Conservation (phyloP, 2,113 vertebrate genomes). For the Synodontis membranacea region DNA sequence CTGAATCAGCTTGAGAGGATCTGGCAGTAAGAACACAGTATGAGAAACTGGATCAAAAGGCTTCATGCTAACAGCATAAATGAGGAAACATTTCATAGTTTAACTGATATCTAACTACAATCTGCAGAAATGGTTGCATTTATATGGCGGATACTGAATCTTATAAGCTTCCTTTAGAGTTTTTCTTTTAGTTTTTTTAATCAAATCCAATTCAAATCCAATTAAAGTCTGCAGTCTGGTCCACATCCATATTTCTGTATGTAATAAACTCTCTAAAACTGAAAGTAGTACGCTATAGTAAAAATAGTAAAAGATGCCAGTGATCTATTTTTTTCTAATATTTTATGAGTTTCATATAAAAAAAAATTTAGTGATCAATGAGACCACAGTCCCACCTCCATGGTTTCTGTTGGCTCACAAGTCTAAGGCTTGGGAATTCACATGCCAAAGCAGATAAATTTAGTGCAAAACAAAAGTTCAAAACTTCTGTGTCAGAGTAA, state of each 20-base stretch:
- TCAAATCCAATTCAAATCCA: not conserved
- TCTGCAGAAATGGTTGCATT: no score
- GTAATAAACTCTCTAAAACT: not conserved
- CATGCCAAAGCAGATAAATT: not conserved
- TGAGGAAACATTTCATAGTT: not conserved
- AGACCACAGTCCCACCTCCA: not conserved
- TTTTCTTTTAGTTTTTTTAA: no score
- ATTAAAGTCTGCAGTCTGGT: not conserved
- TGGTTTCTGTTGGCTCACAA: not conserved
- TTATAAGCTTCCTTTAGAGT: not conserved
- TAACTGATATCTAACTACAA: not conserved
- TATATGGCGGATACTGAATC: no score
- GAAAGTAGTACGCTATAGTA: no score
- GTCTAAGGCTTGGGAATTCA: not conserved
- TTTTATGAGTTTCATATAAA: no score
- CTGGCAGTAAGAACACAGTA: not conserved
- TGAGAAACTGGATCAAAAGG: not conserved
- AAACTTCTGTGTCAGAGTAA: not conserved
- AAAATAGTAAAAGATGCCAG: no score
- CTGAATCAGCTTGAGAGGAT: not conserved
- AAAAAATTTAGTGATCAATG: not conserved
- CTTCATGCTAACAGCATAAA: not conserved
- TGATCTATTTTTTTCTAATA: no score
- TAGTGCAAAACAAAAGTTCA: not conserved
- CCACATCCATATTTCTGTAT: not conserved